A percentile compares a stretch with the other conserved stretches of the same genome.
These are phyloP conservation scores for Epinotia ramella DNA, from an alignment of 2,888 invertebrate genomes.

Conservation along the genomic window DNA sequence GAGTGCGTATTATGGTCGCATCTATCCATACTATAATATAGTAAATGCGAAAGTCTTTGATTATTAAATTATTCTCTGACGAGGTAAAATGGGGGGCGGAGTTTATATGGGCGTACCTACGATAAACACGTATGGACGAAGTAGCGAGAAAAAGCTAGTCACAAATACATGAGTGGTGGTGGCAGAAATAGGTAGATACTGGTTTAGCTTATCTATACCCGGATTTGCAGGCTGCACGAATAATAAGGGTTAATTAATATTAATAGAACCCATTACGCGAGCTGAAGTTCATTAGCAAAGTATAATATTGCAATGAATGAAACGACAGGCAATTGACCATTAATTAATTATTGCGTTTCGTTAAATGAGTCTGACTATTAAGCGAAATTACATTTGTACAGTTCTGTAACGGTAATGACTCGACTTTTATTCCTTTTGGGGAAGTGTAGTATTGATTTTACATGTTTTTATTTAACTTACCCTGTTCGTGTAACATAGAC, in stretches of 20 bases:
- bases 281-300: conserved; percentile 1
- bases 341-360: conserved; percentile 12
- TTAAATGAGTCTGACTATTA: conserved; percentile 3
- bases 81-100: too few species aligned
- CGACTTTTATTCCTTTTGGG: background rate
- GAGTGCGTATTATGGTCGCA: too few species aligned
- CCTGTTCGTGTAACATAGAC: too few species aligned
- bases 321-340: conserved; percentile 14
- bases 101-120: too few species aligned
- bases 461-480: too few species aligned
- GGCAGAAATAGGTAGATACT: background rate
- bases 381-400: conserved; percentile 2
- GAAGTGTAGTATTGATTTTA: background rate
- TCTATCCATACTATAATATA: too few species aligned
- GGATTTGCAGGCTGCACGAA: background rate
- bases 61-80: too few species aligned
- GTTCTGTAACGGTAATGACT: background rate
- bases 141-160: too few species aligned
- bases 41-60: too few species aligned
- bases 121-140: too few species aligned
- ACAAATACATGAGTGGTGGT: background rate
- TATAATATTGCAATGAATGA: conserved; percentile 20
- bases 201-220: background rate
- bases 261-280: background rate
- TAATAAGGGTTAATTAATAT: conserved; percentile 18